Percentiles rank a stretch among this genome's conserved stretches.
phyloP scores from a whole-genome alignment of 2,888 invertebrate species.

The Helleia helle region DNA sequence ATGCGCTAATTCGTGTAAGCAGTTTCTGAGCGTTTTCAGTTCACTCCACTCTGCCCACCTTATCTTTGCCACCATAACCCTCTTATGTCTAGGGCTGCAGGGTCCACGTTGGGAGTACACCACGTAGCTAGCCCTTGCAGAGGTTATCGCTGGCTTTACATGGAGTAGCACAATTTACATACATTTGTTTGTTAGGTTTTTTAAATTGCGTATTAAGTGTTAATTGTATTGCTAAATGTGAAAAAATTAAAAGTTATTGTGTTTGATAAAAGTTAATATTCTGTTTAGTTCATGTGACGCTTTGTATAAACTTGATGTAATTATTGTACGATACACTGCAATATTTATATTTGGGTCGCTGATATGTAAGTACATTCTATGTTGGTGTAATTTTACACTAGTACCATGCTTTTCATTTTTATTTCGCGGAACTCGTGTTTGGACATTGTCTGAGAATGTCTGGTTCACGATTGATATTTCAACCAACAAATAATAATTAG shows the following conservation, averaged over 20 bases:
- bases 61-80: slow-evolving; percentile 21
- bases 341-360: too few relatives aligned
- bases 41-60: slow-evolving; percentile 49
- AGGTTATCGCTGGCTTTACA: slow-evolving; percentile 63
- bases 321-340: too few relatives aligned
- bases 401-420: too few relatives aligned
- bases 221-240: slow-evolving; percentile 45
- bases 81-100: slow-evolving; percentile 30
- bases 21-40: slow-evolving; percentile 72
- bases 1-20: slow-evolving; percentile 74
- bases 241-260: slow-evolving; percentile 31
- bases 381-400: too few relatives aligned
- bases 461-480: too few relatives aligned
- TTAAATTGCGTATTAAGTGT: slow-evolving; percentile 69
- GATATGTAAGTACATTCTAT: too few relatives aligned
- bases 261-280: too few relatives aligned
- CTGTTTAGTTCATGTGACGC: too few relatives aligned
- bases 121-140: slow-evolving; percentile 25
- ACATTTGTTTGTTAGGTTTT: slow-evolving; percentile 71
- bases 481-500: too few relatives aligned
- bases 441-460: not conserved
- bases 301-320: too few relatives aligned
- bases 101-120: slow-evolving; percentile 26
- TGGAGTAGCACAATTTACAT: slow-evolving; percentile 69
- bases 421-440: too few relatives aligned